These are phyloP conservation scores for Palythoa caribaeorum DNA, from an alignment of 92 coral and sea anemone genomes.

Conservation along the genomic window DNA sequence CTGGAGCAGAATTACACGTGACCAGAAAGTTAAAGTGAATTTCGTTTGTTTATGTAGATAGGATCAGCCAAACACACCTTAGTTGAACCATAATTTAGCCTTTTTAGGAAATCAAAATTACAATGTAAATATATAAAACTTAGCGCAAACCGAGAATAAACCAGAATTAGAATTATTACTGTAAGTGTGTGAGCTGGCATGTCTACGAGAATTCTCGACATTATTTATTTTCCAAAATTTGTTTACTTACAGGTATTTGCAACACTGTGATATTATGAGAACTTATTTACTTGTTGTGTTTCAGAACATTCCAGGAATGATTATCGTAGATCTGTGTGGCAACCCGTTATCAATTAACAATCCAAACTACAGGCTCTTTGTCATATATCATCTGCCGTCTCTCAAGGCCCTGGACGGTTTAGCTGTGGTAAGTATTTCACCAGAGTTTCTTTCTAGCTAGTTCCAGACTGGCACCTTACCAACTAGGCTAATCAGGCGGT, in stretches of 20 bases:
- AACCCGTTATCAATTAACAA: constrained; percentile 82
- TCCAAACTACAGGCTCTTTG: constrained; percentile 89
- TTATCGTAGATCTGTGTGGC: constrained; percentile 91
- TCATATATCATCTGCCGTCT: constrained; percentile 87
- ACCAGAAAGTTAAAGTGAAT: no score
- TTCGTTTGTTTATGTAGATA: no score
- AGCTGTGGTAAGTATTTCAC: constrained; percentile 83
- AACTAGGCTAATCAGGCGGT: no score
- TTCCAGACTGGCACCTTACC: no score
- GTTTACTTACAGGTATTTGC: neutral
- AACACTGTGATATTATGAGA: neutral
- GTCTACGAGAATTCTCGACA: no score
- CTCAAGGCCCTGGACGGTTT: constrained; percentile 95
- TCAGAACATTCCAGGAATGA: constrained; percentile 80
- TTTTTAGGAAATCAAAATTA: no score
- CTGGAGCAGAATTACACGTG: no score
- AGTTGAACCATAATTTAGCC: no score
- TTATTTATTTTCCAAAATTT: neutral
- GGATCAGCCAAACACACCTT: neutral
- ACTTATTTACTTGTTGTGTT: neutral
- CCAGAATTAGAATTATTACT: no score
- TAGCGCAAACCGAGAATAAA: no score
- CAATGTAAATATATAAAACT: no score
- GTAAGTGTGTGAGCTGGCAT: no score
- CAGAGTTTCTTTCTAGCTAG: neutral